Evolutionary conservation across 2,113 vertebrate species (phyloP), one percentile per base, ranked within the genome.

Genomic region (Theropithecus gelada): DNA sequence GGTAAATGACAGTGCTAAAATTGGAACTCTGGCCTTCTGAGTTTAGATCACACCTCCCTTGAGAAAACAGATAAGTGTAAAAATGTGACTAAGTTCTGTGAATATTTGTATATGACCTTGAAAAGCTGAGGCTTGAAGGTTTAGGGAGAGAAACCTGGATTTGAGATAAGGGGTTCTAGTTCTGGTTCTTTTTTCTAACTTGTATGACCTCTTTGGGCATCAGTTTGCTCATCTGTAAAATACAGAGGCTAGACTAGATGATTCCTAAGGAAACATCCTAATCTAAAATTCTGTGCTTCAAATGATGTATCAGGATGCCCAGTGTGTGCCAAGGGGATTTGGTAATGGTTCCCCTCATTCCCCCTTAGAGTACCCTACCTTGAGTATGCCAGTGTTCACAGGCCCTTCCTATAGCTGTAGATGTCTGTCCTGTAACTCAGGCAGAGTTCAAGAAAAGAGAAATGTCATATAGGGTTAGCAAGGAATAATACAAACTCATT

Each of bases 371-470:
- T 70, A 2, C 4, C 48, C 66, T 50, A 5, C 48, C 64, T 59
- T 93, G 76, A 76, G 57, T 30, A 12, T 23, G 5, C 59, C 35
- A 4, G 16, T 30, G 55, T 89, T 76, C 52, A 68, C 2, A 81
- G n/a, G 68, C 45, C 78, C 50, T 93, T 93, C 38, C 90, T 61
- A 1, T 32, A 88, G 64, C 88, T 80, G 10, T 55, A 81, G 35
- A 10, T 43, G 18, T 59, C 78, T 22, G n/a, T 57, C 55, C 55
- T 66, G 3, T 72, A 88, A 93, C 50, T n/a, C 30, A 88, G 83
- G 35, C 25, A 91, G 75, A 90, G 68, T 87, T 90, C 32, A 90
- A 95, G 92, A 90, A 91, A 86, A 88, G 52, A 93, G 78, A 90
- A 88, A 86, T 91, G 82, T 6, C 25, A 76, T n/a, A n/a, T 57